A percentile compares a stretch with the other conserved stretches of the same genome.
These are phyloP conservation scores for Caenorhabditis auriculariae DNA, from an alignment of 2,888 invertebrate species.

Conservation along the genomic window DNA sequence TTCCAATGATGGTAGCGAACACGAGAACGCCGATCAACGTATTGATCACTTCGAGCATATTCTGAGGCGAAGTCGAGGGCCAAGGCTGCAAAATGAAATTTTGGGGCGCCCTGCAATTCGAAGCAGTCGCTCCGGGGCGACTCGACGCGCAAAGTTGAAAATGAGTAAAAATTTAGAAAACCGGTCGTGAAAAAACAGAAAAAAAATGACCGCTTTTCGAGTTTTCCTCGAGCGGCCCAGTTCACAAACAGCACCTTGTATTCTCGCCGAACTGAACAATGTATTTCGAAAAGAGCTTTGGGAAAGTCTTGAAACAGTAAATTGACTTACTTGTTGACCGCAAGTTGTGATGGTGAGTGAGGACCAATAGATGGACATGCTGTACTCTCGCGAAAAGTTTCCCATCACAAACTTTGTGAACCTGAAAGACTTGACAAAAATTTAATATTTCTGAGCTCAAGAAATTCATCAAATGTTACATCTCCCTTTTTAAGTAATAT, in stretches of 20 bases:
- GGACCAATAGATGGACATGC: constrained; percentile 60
- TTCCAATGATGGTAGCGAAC: constrained; percentile 60
- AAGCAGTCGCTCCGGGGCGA: too few relatives aligned
- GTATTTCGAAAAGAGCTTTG: too few relatives aligned
- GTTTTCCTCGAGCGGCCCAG: too few relatives aligned
- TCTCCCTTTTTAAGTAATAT: too few relatives aligned
- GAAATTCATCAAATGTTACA: too few relatives aligned
- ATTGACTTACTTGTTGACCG: constrained; percentile 47
- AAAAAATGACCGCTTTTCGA: too few relatives aligned
- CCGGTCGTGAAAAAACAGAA: too few relatives aligned
- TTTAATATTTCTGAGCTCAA: too few relatives aligned
- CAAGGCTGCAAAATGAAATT: constrained; percentile 49
- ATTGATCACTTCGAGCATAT: constrained; percentile 56
- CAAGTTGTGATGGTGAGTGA: constrained; percentile 59
- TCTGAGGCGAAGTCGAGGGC: constrained; percentile 53
- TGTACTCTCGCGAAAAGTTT: constrained; percentile 59
- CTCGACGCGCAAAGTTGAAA: not conserved
- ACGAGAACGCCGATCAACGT: constrained; percentile 58
- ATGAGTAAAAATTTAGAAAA: not conserved
- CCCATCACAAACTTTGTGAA: constrained; percentile 32
- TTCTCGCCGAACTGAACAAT: too few relatives aligned
- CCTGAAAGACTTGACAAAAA: constrained; percentile 12
- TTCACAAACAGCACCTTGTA: not conserved
- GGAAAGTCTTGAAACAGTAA: not conserved
- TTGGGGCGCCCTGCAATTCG: too few relatives aligned